A percentile compares a stretch with the other conserved stretches of the same genome.
Evolutionary conservation across 2,797 vertebrate species (phyloP).

Genomic region (Parotocinclus haroldoi): DNA sequence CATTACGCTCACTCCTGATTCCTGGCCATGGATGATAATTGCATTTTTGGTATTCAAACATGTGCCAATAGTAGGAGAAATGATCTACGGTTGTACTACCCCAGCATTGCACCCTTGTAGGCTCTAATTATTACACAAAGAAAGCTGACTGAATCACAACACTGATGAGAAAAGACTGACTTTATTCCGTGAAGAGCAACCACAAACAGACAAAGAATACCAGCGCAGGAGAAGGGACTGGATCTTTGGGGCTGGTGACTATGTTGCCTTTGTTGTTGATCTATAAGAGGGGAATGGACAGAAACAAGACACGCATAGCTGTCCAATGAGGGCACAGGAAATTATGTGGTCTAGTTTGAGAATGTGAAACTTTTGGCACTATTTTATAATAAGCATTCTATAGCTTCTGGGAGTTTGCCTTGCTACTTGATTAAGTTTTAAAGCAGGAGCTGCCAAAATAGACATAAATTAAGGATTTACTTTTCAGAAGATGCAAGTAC

Average conservation of each 20-base stretch:
- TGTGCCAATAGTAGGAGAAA: too few species aligned
- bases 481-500: not conserved
- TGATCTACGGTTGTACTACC: not conserved
- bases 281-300: constrained; percentile 83
- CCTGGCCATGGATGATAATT: too few species aligned
- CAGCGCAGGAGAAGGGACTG: constrained; percentile 90
- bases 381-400: constrained; percentile 1
- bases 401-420: not conserved
- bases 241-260: constrained; percentile 96
- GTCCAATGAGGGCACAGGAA: constrained; percentile 28
- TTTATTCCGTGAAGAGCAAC: not conserved
- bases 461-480: not conserved
- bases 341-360: constrained; percentile 22
- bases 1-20: too few species aligned
- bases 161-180: not conserved
- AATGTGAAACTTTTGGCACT: constrained; percentile 10
- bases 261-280: constrained; percentile 99
- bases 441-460: not conserved
- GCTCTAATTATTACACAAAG: constrained; percentile 5
- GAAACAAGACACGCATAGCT: constrained; percentile 45
- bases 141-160: constrained; percentile 6
- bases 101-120: not conserved
- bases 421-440: not conserved
- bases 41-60: too few species aligned
- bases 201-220: constrained; percentile 65